Conservation (phyloP, 1,140 invertebrate genomes). For the Metaphire vulgaris region DNA sequence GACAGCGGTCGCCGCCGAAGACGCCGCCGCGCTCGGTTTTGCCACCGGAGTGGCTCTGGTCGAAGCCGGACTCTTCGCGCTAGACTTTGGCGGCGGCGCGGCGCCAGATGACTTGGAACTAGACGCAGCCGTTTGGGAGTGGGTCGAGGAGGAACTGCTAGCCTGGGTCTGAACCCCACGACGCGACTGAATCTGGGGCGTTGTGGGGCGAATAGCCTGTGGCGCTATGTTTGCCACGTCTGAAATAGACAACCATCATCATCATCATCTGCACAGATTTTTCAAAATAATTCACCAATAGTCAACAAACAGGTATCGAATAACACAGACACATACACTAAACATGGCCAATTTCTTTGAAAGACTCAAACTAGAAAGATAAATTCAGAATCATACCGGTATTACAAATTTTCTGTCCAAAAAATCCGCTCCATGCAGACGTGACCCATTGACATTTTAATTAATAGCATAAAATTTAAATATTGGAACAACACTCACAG, state of each 20-base stretch:
- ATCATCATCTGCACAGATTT: too few relatives aligned
- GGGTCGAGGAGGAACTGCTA: not conserved
- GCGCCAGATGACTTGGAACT: not conserved
- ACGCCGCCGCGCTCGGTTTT: not conserved
- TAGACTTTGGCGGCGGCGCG: not conserved
- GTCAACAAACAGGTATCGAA: too few relatives aligned
- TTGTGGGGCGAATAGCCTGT: not conserved
- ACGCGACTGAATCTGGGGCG: not conserved
- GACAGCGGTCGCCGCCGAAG: not conserved
- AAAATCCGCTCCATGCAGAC: too few relatives aligned
- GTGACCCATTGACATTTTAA: too few relatives aligned
- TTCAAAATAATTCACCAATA: too few relatives aligned
- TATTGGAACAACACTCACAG: too few relatives aligned
- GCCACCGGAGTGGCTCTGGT: not conserved
- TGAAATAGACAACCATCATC: not conserved
- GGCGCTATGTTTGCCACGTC: constrained; percentile 21
- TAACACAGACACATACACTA: too few relatives aligned
- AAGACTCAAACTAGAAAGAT: too few relatives aligned
- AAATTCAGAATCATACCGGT: too few relatives aligned
- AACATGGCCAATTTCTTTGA: too few relatives aligned
- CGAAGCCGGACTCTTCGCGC: not conserved
- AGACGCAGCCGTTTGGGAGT: not conserved
- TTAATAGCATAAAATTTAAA: too few relatives aligned
- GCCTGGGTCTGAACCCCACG: not conserved
- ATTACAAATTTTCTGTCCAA: too few relatives aligned